phyloP scores from a whole-genome alignment of 2,797 vertebrate genomes.

The Leucoraja ocellata region DNA sequence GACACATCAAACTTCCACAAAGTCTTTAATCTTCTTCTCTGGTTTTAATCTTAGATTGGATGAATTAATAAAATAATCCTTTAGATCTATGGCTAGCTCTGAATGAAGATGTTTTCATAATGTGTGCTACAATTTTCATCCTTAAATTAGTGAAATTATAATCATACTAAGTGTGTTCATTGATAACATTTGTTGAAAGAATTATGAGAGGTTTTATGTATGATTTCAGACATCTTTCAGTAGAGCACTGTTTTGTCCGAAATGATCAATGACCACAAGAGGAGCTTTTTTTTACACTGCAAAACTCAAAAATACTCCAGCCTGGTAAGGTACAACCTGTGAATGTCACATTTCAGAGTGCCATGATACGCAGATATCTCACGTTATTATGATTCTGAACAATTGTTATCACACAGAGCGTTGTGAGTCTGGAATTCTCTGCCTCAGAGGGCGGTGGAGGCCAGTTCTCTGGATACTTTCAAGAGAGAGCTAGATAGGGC shows the following conservation, averaged over 20 bases:
- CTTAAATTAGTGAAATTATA: neutral
- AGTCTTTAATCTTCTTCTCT: neutral
- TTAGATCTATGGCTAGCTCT: neutral
- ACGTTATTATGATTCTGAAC: too few relatives aligned
- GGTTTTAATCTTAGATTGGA: neutral
- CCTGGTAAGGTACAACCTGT: neutral
- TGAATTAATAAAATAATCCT: slow-evolving; percentile 19
- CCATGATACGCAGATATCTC: neutral
- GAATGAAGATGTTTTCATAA: neutral
- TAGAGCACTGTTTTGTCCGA: neutral
- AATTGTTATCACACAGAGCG: too few relatives aligned
- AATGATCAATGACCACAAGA: neutral
- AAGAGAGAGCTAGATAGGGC: too few relatives aligned
- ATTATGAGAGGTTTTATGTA: too few relatives aligned
- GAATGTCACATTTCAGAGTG: neutral
- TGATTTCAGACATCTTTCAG: too few relatives aligned
- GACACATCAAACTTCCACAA: neutral
- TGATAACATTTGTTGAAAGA: neutral
- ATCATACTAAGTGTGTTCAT: neutral
- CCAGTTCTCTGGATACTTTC: too few relatives aligned
- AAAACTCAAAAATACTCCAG: neutral
- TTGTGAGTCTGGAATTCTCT: too few relatives aligned
- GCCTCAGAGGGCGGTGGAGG: too few relatives aligned
- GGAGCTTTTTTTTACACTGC: neutral
- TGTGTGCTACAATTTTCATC: neutral